A percentile compares a stretch with the other conserved stretches of the same genome.
Evolutionary conservation across 2,113 vertebrate species (phyloP).

Genomic region (Natator depressus): DNA sequence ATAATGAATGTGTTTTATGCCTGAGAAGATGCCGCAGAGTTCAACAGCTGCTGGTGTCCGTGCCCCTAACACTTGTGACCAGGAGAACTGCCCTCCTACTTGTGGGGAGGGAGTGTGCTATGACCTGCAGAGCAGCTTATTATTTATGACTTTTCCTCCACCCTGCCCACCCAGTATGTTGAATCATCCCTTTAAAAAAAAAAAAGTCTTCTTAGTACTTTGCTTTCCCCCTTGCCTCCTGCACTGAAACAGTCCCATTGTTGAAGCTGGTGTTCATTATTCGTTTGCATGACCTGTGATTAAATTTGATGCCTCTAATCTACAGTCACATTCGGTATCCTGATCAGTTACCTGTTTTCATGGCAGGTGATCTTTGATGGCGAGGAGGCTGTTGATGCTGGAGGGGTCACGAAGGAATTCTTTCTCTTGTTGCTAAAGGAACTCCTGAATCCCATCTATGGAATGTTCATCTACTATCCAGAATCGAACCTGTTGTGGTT

Average conservation of each 20-base stretch:
- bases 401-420: constrained; percentile 97
- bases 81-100: neutral
- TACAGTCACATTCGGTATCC: neutral
- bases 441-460: constrained; percentile 94
- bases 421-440: constrained; percentile 95
- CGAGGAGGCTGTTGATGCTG: constrained; percentile 95
- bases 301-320: neutral
- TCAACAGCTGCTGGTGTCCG: neutral
- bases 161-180: neutral
- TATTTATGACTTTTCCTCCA: neutral
- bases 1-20: neutral
- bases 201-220: neutral
- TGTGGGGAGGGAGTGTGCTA: neutral
- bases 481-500: constrained; percentile 98
- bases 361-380: constrained; percentile 95
- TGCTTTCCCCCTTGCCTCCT: neutral
- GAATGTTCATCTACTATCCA: constrained; percentile 95
- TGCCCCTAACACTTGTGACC: neutral
- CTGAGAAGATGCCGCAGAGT: neutral
- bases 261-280: neutral
- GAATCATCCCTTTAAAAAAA: neutral
- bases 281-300: neutral
- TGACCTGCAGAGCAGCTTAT: neutral
- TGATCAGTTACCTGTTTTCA: constrained; percentile 5
- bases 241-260: fast-evolving